Evolutionary conservation across 2,797 vertebrate species (phyloP), one percentile per base, ranked within the genome.

Genomic region (Gymnoscopelus braueri): DNA sequence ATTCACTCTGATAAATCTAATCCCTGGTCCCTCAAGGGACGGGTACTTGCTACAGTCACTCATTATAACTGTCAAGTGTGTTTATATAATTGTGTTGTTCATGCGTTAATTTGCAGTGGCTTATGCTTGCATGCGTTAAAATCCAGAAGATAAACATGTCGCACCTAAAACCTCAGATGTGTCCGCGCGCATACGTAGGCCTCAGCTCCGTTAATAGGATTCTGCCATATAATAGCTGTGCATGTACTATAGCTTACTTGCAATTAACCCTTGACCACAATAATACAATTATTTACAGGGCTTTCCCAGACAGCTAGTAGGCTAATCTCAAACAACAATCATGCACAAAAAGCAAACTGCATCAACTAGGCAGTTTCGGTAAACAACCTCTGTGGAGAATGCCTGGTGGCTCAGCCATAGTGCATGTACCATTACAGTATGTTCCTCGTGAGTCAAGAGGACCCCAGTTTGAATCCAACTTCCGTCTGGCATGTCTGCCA

Each of bases 211-310:
- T 54, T 86, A 86, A 91, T 78, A 14, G 61, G 70, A 85, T 85
- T 81, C 67, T 69, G 61, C 35, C n/a, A n/a, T 19, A 19, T 19
- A 19, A 19, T 67, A 77, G 71, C 61, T 3, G 19, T 53, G 13
- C 70, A 63, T 77, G 60, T 39, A 19, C 70, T 66, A 82, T 29
- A 82, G 61, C 55, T 57, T 57, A 54, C 70, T 62, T 69, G 75
- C 53, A 88, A 89, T 93, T 89, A 91, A 58, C 87, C 77, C 60
- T 56, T 85, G 69, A 90, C 85, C 90, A 73, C 81, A 67, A 75
- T 82, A 68, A 79, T 76, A 66, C 77, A 82, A 84, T 69, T 62
- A 71, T 56, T 82, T 71, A 19, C 64, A 13, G 32, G 48, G 61
- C 56, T 71, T 70, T 23, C 63, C n/a, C 54, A 1, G 62, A 68